Evolutionary conservation across 2,888 invertebrate genomes (phyloP).

Genomic region (Steromphala cineraria): DNA sequence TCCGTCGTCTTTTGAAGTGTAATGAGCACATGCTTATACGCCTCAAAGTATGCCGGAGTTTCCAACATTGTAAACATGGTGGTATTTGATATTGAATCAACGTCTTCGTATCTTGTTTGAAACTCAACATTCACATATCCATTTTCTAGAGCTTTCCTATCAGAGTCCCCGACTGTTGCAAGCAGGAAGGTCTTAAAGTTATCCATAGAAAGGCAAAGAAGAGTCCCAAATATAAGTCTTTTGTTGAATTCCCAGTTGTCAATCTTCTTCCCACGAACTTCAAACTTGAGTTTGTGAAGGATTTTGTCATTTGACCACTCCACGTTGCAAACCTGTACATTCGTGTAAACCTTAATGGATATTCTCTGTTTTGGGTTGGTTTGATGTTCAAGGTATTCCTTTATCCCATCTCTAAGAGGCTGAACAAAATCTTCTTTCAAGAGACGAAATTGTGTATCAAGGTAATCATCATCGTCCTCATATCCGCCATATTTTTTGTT

Average conservation of each 20-base stretch:
- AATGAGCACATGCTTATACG: constrained; percentile 84
- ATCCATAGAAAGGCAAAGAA: constrained; percentile 84
- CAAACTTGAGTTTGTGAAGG: constrained; percentile 48
- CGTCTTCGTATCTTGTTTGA: constrained; percentile 28
- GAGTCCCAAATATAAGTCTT: constrained; percentile 83
- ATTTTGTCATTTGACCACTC: constrained; percentile 46
- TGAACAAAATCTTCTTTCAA: constrained; percentile 86
- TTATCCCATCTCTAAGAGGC: constrained; percentile 83
- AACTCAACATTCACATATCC: constrained; percentile 61
- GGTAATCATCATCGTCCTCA: constrained; percentile 81
- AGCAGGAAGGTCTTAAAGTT: constrained; percentile 83
- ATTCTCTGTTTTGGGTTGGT: background rate
- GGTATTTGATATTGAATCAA: background rate
- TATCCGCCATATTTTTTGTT: constrained; percentile 82
- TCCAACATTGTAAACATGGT: constrained; percentile 81
- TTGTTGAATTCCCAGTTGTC: constrained; percentile 77
- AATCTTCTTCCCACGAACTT: constrained; percentile 22
- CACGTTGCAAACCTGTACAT: constrained; percentile 49
- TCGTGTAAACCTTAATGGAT: constrained; percentile 42
- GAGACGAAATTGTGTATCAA: constrained; percentile 85
- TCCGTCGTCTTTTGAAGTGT: constrained; percentile 81
- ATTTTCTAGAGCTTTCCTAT: constrained; percentile 49
- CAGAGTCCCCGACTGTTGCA: constrained; percentile 78
- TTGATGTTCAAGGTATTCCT: constrained; percentile 73
- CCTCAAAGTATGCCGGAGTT: constrained; percentile 87